Percentiles rank a stretch among this genome's conserved stretches.
Conservation (phyloP, 2,888 invertebrate genomes). For the Callinectes sapidus region DNA sequence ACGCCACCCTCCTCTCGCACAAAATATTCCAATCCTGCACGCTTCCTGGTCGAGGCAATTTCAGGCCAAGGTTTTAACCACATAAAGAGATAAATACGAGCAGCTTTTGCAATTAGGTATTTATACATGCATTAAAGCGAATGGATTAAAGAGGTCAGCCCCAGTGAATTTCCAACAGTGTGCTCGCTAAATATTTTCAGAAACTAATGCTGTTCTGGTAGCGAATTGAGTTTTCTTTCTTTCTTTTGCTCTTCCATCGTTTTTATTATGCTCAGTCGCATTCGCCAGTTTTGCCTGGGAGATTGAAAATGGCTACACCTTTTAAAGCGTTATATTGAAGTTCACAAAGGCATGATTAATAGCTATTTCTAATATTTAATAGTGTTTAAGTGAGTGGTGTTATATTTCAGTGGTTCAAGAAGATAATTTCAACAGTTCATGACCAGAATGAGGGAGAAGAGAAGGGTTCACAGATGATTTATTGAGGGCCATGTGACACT, state of each 20-base stretch:
- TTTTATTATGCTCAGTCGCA: neutral
- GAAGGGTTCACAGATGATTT: neutral
- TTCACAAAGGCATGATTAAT: neutral
- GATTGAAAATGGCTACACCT: neutral
- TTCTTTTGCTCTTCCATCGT: neutral
- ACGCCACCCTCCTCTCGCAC: neutral
- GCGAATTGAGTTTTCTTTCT: neutral
- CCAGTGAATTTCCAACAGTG: neutral
- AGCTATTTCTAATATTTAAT: too few relatives aligned
- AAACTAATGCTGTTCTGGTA: neutral
- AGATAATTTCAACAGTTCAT: neutral
- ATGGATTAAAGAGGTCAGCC: constrained; percentile 5
- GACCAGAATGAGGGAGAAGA: neutral
- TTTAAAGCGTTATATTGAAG: neutral
- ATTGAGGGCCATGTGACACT: neutral
- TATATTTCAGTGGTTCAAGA: neutral
- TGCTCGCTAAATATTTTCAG: neutral
- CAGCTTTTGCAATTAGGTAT: constrained; percentile 25
- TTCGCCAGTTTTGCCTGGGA: neutral
- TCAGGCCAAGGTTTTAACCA: constrained; percentile 14
- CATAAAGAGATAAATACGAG: neutral
- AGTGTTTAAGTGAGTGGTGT: too few relatives aligned
- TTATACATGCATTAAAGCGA: constrained; percentile 23
- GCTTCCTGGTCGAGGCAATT: neutral
- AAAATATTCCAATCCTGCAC: neutral